Evolutionary conservation across 2,113 vertebrate species (phyloP).

Genomic region (Crypturellus undulatus): DNA sequence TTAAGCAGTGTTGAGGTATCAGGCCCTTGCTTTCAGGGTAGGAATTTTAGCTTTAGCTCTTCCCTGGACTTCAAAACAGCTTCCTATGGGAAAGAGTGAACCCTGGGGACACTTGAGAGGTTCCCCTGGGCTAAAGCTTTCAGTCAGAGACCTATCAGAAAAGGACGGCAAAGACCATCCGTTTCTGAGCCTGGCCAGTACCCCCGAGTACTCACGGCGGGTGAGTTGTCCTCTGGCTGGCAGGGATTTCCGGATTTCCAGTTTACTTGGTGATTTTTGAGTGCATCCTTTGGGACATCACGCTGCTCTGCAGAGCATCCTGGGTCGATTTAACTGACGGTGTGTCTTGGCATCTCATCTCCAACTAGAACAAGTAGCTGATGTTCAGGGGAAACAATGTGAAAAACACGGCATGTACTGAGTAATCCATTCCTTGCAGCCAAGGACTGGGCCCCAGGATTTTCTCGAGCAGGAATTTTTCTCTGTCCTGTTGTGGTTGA

Average conservation of each 20-base stretch:
- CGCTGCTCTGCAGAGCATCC: neutral
- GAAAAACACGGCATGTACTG: rapidly evolving
- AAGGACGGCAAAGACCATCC: neutral
- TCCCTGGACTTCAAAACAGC: neutral
- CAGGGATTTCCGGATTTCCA: neutral
- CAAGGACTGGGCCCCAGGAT: neutral
- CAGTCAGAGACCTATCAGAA: too few species aligned
- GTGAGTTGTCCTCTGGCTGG: too few species aligned
- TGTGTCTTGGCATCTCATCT: neutral
- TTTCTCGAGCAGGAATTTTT: neutral
- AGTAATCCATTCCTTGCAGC: neutral
- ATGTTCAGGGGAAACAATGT: neutral
- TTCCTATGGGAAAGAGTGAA: neutral
- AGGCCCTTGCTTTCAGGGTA: neutral
- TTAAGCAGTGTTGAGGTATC: neutral
- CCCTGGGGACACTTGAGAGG: neutral
- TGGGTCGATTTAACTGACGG: neutral
- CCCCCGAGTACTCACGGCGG: too few species aligned
- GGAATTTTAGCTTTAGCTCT: neutral
- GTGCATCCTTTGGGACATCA: neutral
- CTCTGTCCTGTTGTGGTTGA: neutral
- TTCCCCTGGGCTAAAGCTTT: neutral
- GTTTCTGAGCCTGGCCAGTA: neutral
- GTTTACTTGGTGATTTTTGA: neutral
- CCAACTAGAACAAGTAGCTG: neutral